Evolutionary conservation across 2,797 vertebrate species (phyloP).

Genomic region (Oryzias dopingdopingensis): DNA sequence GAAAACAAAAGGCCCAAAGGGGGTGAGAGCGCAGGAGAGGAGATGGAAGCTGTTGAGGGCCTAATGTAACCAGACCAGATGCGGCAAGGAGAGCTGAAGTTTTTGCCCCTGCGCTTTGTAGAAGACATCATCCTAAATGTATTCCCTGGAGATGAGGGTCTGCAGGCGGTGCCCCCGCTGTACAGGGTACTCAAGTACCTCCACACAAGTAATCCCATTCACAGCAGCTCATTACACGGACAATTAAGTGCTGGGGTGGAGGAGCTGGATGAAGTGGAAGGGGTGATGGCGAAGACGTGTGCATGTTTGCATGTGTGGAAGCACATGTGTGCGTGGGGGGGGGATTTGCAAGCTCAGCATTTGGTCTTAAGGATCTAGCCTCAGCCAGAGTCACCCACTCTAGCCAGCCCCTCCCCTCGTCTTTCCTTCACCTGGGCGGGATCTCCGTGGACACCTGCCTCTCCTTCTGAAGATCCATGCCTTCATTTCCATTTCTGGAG

Average conservation of each 20-base stretch:
- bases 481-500: slow-evolving; percentile 87
- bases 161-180: slow-evolving; percentile 80
- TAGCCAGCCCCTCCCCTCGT: slow-evolving; percentile 43
- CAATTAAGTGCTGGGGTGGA: slow-evolving; percentile 86
- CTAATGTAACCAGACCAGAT: slow-evolving; percentile 74
- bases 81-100: slow-evolving; percentile 67
- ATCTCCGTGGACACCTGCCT: slow-evolving; percentile 88
- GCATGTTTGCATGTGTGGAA: slow-evolving; percentile 37
- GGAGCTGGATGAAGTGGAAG: slow-evolving; percentile 44
- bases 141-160: slow-evolving; percentile 76
- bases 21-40: slow-evolving; percentile 49
- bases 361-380: slow-evolving; percentile 61
- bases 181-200: slow-evolving; percentile 79
- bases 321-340: slow-evolving; percentile 28
- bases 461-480: slow-evolving; percentile 89
- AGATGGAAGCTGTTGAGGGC: slow-evolving; percentile 40
- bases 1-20: slow-evolving; percentile 68
- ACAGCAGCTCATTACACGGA: slow-evolving; percentile 84
- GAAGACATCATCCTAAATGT: slow-evolving; percentile 78
- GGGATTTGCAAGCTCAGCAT: slow-evolving; percentile 55
- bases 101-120: slow-evolving; percentile 70
- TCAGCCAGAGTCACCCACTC: slow-evolving; percentile 24
- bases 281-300: slow-evolving; percentile 60
- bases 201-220: slow-evolving; percentile 85
- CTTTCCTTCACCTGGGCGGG: slow-evolving; percentile 90